Conservation (phyloP, 2,888 invertebrate genomes). For the Thalpophila matura region DNA sequence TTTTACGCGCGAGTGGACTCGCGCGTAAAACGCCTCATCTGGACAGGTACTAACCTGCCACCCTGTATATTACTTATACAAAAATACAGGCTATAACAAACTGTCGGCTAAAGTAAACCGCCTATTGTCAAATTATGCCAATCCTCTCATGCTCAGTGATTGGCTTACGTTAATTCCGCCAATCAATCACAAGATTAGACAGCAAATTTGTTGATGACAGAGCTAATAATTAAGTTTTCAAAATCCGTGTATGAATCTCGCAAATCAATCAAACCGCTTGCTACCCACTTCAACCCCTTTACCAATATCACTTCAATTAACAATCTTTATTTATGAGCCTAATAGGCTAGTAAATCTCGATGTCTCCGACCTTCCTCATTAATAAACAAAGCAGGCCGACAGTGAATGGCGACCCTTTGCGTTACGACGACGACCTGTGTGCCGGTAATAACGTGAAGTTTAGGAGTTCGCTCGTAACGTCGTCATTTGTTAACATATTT, state of each 20-base stretch:
- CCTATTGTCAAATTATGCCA: too few relatives aligned
- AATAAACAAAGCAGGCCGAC: conserved; percentile 69
- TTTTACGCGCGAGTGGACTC: too few relatives aligned
- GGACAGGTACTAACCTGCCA: too few relatives aligned
- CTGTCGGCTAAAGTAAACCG: too few relatives aligned
- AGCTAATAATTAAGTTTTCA: too few relatives aligned
- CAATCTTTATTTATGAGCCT: conserved; percentile 79
- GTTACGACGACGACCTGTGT: conserved; percentile 53
- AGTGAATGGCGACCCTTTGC: conserved; percentile 49
- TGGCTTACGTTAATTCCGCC: too few relatives aligned
- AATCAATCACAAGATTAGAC: too few relatives aligned
- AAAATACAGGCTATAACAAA: too few relatives aligned
- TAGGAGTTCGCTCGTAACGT: conserved; percentile 47
- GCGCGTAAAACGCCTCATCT: too few relatives aligned
- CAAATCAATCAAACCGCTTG: conserved; percentile 1
- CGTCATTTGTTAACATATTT: conserved; percentile 65
- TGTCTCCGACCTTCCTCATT: conserved; percentile 73
- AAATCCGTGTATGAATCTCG: not conserved
- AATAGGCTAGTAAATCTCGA: conserved; percentile 80
- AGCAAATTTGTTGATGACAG: too few relatives aligned
- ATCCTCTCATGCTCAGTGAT: too few relatives aligned
- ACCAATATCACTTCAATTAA: conserved; percentile 71
- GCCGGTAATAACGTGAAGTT: conserved; percentile 58
- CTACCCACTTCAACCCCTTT: not conserved
- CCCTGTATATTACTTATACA: too few relatives aligned